Conservation (phyloP, 2,888 invertebrate genomes). For the Lithophane leautieri region DNA sequence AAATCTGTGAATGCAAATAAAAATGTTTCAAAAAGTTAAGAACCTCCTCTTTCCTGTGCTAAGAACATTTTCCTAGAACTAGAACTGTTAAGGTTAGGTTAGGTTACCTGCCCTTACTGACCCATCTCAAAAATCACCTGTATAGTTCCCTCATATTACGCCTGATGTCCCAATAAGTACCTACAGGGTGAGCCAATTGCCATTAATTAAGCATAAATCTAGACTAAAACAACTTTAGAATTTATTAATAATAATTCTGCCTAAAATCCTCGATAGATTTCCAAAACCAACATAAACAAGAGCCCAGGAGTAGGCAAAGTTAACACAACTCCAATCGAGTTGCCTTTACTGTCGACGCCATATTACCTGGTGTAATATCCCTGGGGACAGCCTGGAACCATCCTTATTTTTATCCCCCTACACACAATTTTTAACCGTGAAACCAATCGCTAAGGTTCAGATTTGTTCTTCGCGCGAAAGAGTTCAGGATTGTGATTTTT, state of each 20-base stretch:
- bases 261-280: conserved; percentile 35
- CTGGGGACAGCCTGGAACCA: conserved; percentile 53
- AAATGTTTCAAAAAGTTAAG: neutral
- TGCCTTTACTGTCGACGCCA: conserved; percentile 60
- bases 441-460: neutral
- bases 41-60: no score
- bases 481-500: conserved; percentile 66
- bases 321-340: conserved; percentile 64
- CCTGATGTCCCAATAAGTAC: no score
- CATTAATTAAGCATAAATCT: neutral
- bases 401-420: conserved; percentile 39
- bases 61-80: neutral
- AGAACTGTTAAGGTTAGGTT: no score
- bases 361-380: conserved; percentile 67
- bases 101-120: neutral
- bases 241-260: conserved; percentile 15
- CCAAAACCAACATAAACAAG: conserved; percentile 56
- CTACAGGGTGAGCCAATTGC: no score
- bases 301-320: conserved; percentile 57
- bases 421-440: conserved; percentile 37
- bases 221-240: neutral
- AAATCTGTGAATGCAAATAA: neutral
- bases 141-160: no score
- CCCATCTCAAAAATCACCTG: neutral
- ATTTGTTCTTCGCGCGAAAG: neutral